Conservation (phyloP, 2,113 vertebrate genomes). For the Silurus asotus region DNA sequence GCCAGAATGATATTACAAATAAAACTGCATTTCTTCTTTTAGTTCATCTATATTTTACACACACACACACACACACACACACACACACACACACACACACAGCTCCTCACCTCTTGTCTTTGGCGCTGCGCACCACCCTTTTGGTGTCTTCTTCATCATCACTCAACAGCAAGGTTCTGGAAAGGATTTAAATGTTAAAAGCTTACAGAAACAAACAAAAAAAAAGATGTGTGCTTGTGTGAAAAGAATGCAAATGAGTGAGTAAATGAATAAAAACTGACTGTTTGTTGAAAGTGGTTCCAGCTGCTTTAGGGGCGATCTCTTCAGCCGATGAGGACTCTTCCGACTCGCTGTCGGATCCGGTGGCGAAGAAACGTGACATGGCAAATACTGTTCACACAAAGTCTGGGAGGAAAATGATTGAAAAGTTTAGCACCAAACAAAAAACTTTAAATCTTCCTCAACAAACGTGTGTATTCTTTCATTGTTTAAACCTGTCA, state of each 20-base stretch:
- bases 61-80: too few species aligned
- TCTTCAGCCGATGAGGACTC: constrained; percentile 84
- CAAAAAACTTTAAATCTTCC: too few species aligned
- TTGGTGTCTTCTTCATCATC: constrained; percentile 93
- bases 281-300: constrained; percentile 83
- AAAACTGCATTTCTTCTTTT: not conserved
- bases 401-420: not conserved
- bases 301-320: constrained; percentile 80
- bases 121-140: constrained; percentile 88
- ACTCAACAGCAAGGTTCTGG: constrained; percentile 81
- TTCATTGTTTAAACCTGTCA: not conserved
- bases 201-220: constrained; percentile 19
- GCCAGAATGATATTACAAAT: not conserved
- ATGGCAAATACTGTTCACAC: constrained; percentile 63
- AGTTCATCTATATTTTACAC: not conserved
- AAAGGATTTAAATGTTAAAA: not conserved
- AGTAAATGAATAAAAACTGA: constrained; percentile 63
- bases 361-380: constrained; percentile 90
- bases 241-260: not conserved
- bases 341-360: constrained; percentile 90
- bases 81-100: too few species aligned
- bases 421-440: too few species aligned
- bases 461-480: not conserved
- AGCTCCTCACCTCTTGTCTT: constrained; percentile 84
- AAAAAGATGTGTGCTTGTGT: not conserved